Base-by-base conservation (phyloP, 2,888 invertebrate species). In the Panorpa germanica region DNA sequence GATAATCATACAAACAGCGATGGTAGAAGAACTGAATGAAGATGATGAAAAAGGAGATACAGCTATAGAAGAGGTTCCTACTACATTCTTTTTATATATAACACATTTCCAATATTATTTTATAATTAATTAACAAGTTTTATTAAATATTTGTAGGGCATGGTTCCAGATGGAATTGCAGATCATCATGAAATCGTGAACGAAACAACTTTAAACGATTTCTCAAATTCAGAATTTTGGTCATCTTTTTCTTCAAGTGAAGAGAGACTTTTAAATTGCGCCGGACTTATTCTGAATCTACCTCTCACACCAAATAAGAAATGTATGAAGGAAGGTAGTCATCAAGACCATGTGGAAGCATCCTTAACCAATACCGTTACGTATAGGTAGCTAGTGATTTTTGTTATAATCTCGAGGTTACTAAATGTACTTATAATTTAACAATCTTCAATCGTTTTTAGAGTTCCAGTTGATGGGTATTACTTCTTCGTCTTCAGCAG, bases 401-500 rank as follows among this genome's bases (percentile, higher is more conserved):
- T 12, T 27, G 16, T 21, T 28, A 21, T 14, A 29, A 26, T 5
- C 9, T 2, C n/a, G n/a, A n/a, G n/a, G n/a, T n/a, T n/a, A n/a
- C n/a, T n/a, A n/a, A 9, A 27, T 28, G n/a, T 13, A 23, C 5
- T 23, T 7, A 23, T 28, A n/a, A 4, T 10, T 25, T 15, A 20
- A 17, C 14, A 15, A 14, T 28, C 25, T 25, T 25, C 9, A 7
- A 15, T 4, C 20, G 28, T 37, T 46, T 54, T 39, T 48, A 72
- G 73, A 40, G 71, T 80, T 0, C 73, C 77, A 28, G 58, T 63
- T 1, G 73, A 77, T 40, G 80, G 78, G 5, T 80, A 78, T 49
- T 81, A 81, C 44, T 81, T 80, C 55, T 78, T 80, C 54, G 72
- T 81, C 1, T 81, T 80, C 54, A 76, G 72, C 48, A 78, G 78